Conservation (phyloP, 2,888 invertebrate genomes). For the Baronia brevicornis region DNA sequence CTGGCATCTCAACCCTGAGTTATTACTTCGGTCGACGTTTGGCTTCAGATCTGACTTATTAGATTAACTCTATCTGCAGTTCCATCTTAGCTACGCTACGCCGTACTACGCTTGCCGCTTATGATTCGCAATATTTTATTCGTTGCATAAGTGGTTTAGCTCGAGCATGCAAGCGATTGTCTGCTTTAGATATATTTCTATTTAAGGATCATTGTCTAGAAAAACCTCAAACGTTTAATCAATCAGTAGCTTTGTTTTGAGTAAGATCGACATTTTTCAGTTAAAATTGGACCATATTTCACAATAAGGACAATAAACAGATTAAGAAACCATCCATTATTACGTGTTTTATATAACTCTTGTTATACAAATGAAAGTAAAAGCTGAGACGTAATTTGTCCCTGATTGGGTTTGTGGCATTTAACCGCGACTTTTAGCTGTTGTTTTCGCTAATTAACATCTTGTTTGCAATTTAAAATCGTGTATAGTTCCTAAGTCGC, state of each 20-base stretch:
- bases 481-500: constrained; percentile 35
- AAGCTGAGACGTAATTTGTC: constrained; percentile 66
- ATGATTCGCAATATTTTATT: constrained; percentile 68
- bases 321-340: constrained; percentile 58
- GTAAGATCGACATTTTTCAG: constrained; percentile 20
- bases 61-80: constrained; percentile 69
- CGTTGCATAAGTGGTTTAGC: constrained; percentile 55
- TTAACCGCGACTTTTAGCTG: constrained; percentile 55
- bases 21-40: constrained; percentile 64
- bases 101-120: constrained; percentile 40
- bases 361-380: constrained; percentile 63
- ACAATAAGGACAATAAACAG: constrained; percentile 46
- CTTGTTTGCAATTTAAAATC: constrained; percentile 72
- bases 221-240: no score
- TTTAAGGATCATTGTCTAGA: constrained; percentile 49
- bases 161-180: constrained; percentile 52
- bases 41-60: constrained; percentile 71
- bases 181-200: constrained; percentile 43
- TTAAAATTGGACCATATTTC: constrained; percentile 35
- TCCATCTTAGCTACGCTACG: constrained; percentile 53
- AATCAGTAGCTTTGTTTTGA: constrained; percentile 10
- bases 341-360: constrained; percentile 53
- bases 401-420: constrained; percentile 64
- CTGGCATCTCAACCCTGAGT: constrained; percentile 66
- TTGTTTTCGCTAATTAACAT: constrained; percentile 72